Base-by-base conservation (phyloP, 2,888 invertebrate genomes). In the Fragum sueziense region DNA sequence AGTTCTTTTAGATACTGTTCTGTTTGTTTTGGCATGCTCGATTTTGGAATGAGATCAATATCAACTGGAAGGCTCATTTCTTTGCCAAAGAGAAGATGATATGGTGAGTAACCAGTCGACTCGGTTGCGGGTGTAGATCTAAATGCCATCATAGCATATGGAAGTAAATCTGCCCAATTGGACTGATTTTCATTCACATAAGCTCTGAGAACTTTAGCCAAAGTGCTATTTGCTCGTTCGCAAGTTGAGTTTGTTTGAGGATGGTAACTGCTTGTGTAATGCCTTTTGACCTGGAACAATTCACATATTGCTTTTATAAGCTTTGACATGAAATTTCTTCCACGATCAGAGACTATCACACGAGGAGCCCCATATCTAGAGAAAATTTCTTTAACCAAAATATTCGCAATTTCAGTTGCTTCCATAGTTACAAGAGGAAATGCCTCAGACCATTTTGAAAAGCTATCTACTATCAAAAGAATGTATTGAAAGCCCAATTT, bases 121-220 rank as follows among this genome's bases (percentile, higher is more conserved):
- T 83, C 79, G 22, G 76, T 76, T 27, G 70, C 71, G 51, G 86
- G 82, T 9, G 74, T 71, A 65, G 83, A 74, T 14, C 85, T 41
- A 11, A 86, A 79, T 2, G 85, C 79, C 84, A 84, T 85, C 84
- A 86, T 79, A 22, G 75, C 54, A 37, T 75, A 72, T 2, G 82
- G 79, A 7, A 61, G 31, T 20, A 61, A 61, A n/a, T 31, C 9
- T n/a, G 27, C 31, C 83, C 78, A 84, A 34, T 79, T 80, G 2
- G 27, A 27, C 54, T 82, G 82, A 22, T 80, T 71, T 51, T 77
- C 73, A 52, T 65, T 33, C 47, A 72, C 47, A 59, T 84, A 77
- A 14, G 82, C 62, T 34, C 79, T 34, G 1, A 85, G 41, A 17
- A 70, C 67, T 69, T 85, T 73, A 20, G 59, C 65, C 11, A 85